Base-by-base conservation (phyloP, 30 jellyfish, hydroid and myxozoan species). In the Pseudorhiza aurosa region DNA sequence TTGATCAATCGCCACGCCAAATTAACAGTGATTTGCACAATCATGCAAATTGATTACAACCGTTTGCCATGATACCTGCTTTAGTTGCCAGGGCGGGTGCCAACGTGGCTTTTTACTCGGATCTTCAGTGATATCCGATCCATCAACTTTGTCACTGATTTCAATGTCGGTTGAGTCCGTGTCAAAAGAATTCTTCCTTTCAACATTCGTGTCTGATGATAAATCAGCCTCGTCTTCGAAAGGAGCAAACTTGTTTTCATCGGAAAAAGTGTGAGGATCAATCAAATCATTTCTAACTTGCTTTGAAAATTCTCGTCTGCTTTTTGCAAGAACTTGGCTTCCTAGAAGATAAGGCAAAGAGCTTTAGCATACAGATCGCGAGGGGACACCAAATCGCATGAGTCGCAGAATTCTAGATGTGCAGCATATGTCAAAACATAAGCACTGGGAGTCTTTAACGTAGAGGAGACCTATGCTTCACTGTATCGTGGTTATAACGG, bases 71-170 rank as follows among this genome's bases (percentile, higher is more conserved):
- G n/a, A 10, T 45, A 93, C 99, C 89, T 93, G 96, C 57, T 69
- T 93, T 45, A 93, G 55, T 68, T 93, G 99, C 99, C 99, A 93
- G 0, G 99, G 99, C 8, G 99, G 99, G 59, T 93, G 99, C 99
- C 99, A 93, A 67, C 89, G 85, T 24, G 96, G 99, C 50, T 93
- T 93, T 22, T 53, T 68, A 14, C 79, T 75, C 27, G 11, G 72
- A 26, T 68, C 96, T 12, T 51, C 81, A 0, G 62, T 43, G 14
- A 19, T 37, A 7, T 53, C 84, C n/a, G 81, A 36, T 15, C 30
- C 73, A 8, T 45, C 50, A 10, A 40, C 77, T 18, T 67, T 46
- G 30, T 55, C 96, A 32, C 75, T 83, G 30, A 49, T 50, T 12
- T 70, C 91, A 31, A 80, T 70, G 29, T 67, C 84, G 15, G 84